A percentile compares a stretch with the other conserved stretches of the same genome.
phyloP scores from a whole-genome alignment of 2,888 invertebrate genomes.

The Drosophila siamana region DNA sequence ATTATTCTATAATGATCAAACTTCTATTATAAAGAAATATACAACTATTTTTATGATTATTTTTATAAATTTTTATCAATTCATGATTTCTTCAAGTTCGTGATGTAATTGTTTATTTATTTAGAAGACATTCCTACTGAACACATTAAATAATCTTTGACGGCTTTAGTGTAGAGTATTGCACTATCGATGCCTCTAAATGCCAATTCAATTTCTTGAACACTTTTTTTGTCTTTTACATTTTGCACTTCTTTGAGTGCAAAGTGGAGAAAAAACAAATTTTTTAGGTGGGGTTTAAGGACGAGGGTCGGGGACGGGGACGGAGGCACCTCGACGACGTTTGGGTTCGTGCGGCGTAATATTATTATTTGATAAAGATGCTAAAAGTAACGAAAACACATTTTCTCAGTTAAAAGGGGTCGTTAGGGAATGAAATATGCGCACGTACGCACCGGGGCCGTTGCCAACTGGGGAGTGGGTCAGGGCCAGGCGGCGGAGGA shows the following conservation, averaged over 20 bases:
- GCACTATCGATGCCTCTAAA: slow-evolving; percentile 11
- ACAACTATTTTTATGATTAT: too few relatives aligned
- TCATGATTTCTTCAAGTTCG: too few relatives aligned
- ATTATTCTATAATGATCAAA: too few relatives aligned
- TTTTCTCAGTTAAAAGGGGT: slow-evolving; percentile 84
- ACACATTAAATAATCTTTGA: too few relatives aligned
- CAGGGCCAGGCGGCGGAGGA: background rate
- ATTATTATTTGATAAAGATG: slow-evolving; percentile 85
- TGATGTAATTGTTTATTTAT: too few relatives aligned
- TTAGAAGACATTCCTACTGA: too few relatives aligned
- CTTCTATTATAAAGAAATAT: too few relatives aligned
- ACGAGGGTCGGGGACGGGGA: background rate
- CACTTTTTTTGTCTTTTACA: slow-evolving; percentile 56
- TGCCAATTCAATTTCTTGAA: slow-evolving; percentile 54
- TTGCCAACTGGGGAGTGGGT: slow-evolving; percentile 41
- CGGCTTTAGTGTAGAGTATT: too few relatives aligned
- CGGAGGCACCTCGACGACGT: slow-evolving; percentile 71
- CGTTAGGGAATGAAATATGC: slow-evolving; percentile 84
- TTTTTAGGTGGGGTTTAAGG: slow-evolving; percentile 31
- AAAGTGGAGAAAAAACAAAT: slow-evolving; percentile 71
- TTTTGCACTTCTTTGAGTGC: slow-evolving; percentile 73
- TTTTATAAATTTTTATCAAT: too few relatives aligned
- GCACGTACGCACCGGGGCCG: slow-evolving; percentile 80
- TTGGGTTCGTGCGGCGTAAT: slow-evolving; percentile 79
- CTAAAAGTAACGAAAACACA: slow-evolving; percentile 84